Evolutionary conservation across 1,140 invertebrate species (phyloP).

Genomic region (Drosophila varians): DNA sequence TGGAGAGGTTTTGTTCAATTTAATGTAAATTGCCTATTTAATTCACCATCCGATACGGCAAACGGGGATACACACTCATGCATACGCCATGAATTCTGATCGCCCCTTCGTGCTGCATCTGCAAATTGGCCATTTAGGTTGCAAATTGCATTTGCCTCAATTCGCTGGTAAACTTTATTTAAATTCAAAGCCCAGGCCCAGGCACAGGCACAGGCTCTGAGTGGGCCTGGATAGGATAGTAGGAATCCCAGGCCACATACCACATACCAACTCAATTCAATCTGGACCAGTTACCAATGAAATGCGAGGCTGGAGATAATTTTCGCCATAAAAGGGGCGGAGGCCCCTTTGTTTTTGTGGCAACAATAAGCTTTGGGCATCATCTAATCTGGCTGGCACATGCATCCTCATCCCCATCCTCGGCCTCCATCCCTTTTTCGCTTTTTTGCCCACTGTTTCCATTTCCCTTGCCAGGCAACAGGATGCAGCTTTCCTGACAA

Average conservation of each 20-base stretch:
- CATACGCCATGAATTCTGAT: constrained; percentile 20
- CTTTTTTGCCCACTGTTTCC: background rate
- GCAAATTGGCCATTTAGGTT: constrained; percentile 45
- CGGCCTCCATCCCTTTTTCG: background rate
- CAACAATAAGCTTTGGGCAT: constrained; percentile 38
- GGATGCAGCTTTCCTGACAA: constrained; percentile 43
- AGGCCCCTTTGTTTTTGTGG: constrained; percentile 15
- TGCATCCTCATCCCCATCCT: constrained; percentile 2
- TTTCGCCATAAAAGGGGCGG: constrained; percentile 10
- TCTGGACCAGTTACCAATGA: constrained; percentile 25
- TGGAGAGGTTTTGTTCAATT: constrained; percentile 6
- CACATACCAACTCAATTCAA: constrained; percentile 14
- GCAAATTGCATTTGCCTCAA: constrained; percentile 41
- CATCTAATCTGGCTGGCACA: constrained; percentile 69
- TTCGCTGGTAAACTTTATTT: constrained; percentile 38
- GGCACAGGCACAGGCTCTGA: too few relatives aligned
- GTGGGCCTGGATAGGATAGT: constrained; percentile 16
- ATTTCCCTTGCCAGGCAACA: constrained; percentile 19
- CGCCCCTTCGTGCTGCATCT: constrained; percentile 7
- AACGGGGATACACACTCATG: background rate
- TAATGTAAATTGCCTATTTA: constrained; percentile 33
- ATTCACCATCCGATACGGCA: constrained; percentile 22
- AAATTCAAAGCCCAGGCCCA: constrained; percentile 37
- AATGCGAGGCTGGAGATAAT: constrained; percentile 36
- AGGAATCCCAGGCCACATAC: background rate